Conservation (phyloP, 2,888 invertebrate species). For the Drosophila meridionalis region DNA sequence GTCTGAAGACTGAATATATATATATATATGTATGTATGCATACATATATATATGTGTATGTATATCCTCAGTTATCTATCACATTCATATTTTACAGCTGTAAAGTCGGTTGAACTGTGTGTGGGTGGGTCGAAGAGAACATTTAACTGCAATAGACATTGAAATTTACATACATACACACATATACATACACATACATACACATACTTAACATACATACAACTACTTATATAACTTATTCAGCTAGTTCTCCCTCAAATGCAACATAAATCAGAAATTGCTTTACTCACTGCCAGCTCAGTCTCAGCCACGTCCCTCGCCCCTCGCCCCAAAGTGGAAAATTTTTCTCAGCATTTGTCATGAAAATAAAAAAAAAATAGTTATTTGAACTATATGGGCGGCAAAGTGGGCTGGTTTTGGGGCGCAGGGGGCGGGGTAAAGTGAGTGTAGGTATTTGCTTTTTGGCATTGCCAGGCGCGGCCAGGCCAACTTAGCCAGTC, state of each 20-base stretch:
- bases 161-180: conserved; percentile 3
- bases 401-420: neutral
- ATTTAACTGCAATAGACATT: conserved; percentile 27
- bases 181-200: neutral
- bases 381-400: conserved; percentile 34
- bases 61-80: conserved; percentile 19
- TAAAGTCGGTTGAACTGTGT: conserved; percentile 27
- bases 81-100: conserved; percentile 4
- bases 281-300: conserved; percentile 15
- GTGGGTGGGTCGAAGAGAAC: conserved; percentile 12
- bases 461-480: conserved; percentile 53
- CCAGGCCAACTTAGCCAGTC: conserved; percentile 11
- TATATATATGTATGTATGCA: neutral
- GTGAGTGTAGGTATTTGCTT: conserved; percentile 26
- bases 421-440: neutral
- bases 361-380: conserved; percentile 31
- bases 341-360: conserved; percentile 36
- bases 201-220: neutral
- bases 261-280: conserved; percentile 56
- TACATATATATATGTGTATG: neutral
- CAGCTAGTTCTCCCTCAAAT: conserved; percentile 36
- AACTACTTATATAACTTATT: conserved; percentile 60
- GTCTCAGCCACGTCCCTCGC: neutral
- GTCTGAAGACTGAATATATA: neutral
- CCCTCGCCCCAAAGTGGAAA: conserved; percentile 19